Conservation (phyloP, 2,113 vertebrate species). For the Heptranchias perlo region DNA sequence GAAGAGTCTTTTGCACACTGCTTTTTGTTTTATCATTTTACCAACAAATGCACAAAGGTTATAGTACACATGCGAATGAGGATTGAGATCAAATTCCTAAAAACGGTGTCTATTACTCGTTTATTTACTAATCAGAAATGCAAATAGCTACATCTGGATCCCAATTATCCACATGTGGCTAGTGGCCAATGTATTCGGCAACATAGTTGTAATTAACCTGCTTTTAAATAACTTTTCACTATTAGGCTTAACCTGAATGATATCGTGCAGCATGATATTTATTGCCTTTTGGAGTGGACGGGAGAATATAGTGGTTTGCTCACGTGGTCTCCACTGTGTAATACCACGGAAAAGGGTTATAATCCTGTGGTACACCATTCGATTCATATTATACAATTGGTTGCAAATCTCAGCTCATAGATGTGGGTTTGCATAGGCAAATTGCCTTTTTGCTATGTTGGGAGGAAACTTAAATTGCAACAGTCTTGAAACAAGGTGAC, state of each 20-base stretch:
- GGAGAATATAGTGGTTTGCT: neutral
- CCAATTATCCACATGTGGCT: too few species aligned
- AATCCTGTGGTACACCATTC: neutral
- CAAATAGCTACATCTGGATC: too few species aligned
- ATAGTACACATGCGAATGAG: too few species aligned
- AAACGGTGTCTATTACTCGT: too few species aligned
- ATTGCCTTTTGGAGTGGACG: neutral
- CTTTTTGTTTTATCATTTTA: too few species aligned
- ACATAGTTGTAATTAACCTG: neutral
- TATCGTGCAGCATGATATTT: neutral
- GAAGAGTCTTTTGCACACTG: too few species aligned
- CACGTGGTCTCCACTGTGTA: neutral
- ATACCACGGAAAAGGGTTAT: neutral
- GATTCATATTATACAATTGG: neutral
- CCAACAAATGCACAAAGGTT: too few species aligned
- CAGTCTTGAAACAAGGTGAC: neutral
- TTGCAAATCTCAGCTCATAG: neutral
- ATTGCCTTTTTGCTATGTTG: neutral
- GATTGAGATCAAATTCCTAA: too few species aligned
- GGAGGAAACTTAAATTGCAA: neutral
- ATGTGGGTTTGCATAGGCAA: neutral
- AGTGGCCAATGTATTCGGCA: neutral
- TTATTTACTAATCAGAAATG: too few species aligned
- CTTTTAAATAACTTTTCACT: neutral
- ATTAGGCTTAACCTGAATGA: neutral